Base-by-base conservation (phyloP, 1,140 invertebrate genomes). In the Zaprionus taronus region DNA sequence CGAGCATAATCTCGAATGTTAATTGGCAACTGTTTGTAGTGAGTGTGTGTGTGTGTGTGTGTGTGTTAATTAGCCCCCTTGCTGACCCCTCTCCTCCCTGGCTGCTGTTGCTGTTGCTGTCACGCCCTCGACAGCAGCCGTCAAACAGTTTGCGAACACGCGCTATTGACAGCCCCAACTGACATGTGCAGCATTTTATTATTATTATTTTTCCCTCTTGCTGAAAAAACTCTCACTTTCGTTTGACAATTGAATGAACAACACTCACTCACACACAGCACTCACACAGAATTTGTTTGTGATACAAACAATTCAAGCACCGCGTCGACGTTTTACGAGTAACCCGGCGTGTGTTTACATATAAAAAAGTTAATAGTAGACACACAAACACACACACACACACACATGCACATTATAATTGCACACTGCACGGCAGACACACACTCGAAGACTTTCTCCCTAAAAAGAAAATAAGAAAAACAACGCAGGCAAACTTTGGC, bases 281-380 rank as follows among this genome's bases (percentile, higher is more conserved):
- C 80, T 75, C 79, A 58, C 57, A 83, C 74, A 89, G 85, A 89
- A 89, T 89, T 90, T 89, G 84, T 87, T 87, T 87, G 84, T 79
- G 53, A 80, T 81, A 83, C 78, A 89, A 89, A 83, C 84, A 83
- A 79, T 83, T 81, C 80, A 89, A 81, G 81, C 72, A 76, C 66
- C 77, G 64, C 63, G 47, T 68, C 55, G 44, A 62, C 75, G 31
- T 62, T 77, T 67, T 47, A 72, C 69, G 64, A 49, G 31, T 24
- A 28, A 24, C 47, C 24, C 64, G 12, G 24, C 36, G 36, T 24
- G 47, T 83, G 79, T 86, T 85, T 84, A 81, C 82, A 62, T 76
- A 85, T 79, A 31, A 79, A 71, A 72, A 67, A 76, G 57, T 65
- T 41, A 68, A 69, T 31, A 31, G 77, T 68, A 78, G 22, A 56